These are phyloP conservation scores for Fabriciana adippe DNA, from an alignment of 2,888 invertebrate species.

Conservation along the genomic window DNA sequence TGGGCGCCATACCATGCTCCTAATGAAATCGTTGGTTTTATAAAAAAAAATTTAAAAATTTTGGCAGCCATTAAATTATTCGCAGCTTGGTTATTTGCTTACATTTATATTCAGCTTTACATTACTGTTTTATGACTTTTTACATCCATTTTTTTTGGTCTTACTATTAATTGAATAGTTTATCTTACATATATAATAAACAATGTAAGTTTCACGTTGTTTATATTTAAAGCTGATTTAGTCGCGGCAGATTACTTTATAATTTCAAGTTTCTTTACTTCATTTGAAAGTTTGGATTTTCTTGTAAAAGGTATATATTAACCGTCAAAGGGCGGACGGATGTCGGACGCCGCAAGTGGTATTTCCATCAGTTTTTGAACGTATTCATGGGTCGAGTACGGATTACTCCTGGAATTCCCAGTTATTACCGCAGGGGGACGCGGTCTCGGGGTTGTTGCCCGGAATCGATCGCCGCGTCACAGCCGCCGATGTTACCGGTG, in stretches of 20 bases:
- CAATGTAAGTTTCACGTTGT: too few species aligned
- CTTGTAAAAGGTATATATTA: conserved; percentile 28
- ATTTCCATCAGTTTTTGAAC: conserved; percentile 59
- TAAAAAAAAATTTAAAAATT: neutral
- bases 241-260: too few species aligned
- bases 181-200: too few species aligned
- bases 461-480: conserved; percentile 73
- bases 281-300: neutral
- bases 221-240: too few species aligned
- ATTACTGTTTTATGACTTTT: too few species aligned
- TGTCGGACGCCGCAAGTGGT: conserved; percentile 65
- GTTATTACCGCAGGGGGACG: conserved; percentile 72
- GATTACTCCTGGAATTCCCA: conserved; percentile 75
- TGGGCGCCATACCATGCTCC: conserved; percentile 58
- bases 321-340: conserved; percentile 53
- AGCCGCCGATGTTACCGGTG: conserved; percentile 62
- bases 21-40: conserved; percentile 43
- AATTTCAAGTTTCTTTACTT: neutral
- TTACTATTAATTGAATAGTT: too few species aligned
- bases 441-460: conserved; percentile 75
- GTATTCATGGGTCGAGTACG: conserved; percentile 54
- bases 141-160: too few species aligned
- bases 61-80: neutral
- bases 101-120: too few species aligned
- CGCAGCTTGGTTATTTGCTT: neutral